A percentile compares a stretch with the other conserved stretches of the same genome.
Conservation (phyloP, 2,113 vertebrate species). For the Propithecus coquereli region DNA sequence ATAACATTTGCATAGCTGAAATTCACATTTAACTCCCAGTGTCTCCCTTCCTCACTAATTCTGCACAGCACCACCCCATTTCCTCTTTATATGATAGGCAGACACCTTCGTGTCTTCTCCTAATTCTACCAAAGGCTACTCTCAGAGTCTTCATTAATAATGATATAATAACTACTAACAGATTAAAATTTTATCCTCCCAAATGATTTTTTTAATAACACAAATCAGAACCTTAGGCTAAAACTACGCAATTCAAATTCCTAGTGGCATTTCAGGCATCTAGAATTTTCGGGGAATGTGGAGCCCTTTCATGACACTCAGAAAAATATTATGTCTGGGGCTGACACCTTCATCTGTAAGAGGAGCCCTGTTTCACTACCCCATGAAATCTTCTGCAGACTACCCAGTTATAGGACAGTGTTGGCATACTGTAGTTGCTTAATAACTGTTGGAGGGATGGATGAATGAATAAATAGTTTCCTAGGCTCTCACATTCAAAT, state of each 20-base stretch:
- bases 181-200: background rate
- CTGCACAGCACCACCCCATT: background rate
- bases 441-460: background rate
- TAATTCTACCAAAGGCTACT: background rate
- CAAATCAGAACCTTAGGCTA: background rate
- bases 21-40: background rate
- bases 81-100: background rate
- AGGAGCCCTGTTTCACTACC: background rate
- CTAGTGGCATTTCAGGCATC: background rate
- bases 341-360: background rate
- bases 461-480: background rate
- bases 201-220: constrained; percentile 11
- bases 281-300: background rate
- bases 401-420: background rate
- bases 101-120: background rate
- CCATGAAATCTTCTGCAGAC: background rate
- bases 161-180: background rate
- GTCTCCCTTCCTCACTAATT: background rate
- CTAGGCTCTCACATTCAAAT: constrained; percentile 30
- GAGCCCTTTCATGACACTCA: background rate
- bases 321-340: background rate
- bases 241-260: constrained; percentile 20
- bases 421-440: background rate
- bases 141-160: background rate
- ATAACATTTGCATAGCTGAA: background rate